These are phyloP conservation scores for Anabacerthia variegaticeps DNA, from an alignment of 2,797 vertebrate genomes.

Conservation along the genomic window DNA sequence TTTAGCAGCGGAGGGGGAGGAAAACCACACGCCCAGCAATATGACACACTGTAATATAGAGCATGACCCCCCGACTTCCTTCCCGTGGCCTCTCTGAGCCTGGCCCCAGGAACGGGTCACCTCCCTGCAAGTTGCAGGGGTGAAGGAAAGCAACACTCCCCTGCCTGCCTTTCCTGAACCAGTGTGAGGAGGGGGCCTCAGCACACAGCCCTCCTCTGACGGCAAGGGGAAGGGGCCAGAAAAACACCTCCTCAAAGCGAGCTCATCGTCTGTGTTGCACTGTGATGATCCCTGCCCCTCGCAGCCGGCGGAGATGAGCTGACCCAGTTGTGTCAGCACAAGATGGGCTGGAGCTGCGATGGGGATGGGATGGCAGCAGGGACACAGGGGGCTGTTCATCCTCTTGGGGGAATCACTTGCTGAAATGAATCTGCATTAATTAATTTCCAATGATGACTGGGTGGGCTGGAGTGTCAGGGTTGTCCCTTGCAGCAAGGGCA, in stretches of 20 bases:
- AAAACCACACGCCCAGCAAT: not conserved
- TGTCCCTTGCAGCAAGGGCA: not conserved
- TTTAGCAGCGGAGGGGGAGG: not conserved
- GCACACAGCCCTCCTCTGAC: not conserved
- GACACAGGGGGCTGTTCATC: fast-evolving
- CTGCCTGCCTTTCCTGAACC: conserved; percentile 32
- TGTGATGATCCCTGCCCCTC: not conserved
- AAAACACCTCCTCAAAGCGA: not conserved
- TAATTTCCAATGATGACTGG: not conserved
- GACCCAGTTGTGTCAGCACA: conserved; percentile 36
- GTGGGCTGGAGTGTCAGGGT: not conserved
- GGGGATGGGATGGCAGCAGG: not conserved
- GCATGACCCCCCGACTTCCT: not conserved
- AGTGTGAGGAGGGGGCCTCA: not conserved
- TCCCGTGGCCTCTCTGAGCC: conserved; percentile 4
- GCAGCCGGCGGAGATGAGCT: not conserved
- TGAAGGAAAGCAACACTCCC: conserved; percentile 24
- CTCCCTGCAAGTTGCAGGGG: not conserved
- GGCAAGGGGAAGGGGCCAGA: not conserved
- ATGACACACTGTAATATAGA: not conserved
- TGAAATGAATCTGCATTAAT: not conserved
- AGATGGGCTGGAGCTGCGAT: fast-evolving
- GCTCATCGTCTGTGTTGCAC: fast-evolving
- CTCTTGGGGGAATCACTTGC: fast-evolving
- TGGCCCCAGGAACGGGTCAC: not conserved